Evolutionary conservation across 2,113 vertebrate species (phyloP).

Genomic region (Mixornis gularis): DNA sequence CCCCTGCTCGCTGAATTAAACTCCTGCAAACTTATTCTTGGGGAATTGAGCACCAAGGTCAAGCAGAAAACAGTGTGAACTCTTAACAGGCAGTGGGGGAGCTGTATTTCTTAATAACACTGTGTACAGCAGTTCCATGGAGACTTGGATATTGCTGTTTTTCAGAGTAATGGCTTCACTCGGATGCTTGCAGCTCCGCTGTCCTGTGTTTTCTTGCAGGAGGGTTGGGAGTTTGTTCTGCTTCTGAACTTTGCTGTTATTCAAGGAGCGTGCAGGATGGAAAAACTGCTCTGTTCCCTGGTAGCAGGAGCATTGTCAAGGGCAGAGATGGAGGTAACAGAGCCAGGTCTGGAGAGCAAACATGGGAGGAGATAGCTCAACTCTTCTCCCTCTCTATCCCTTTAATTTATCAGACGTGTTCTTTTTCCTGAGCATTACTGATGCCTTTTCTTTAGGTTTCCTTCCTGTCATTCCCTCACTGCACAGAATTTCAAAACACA

Average conservation of each 20-base stretch:
- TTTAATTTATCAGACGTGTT: not conserved
- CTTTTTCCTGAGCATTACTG: not conserved
- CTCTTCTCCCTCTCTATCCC: not conserved
- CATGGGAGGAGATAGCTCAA: not conserved
- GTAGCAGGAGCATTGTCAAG: not conserved
- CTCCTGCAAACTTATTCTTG: not conserved
- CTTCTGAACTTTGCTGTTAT: not conserved
- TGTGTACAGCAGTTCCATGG: not conserved
- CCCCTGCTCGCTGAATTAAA: not conserved
- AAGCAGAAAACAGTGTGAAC: not conserved
- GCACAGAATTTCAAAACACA: not conserved
- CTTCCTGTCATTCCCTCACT: not conserved
- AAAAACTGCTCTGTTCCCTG: not conserved
- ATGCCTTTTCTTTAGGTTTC: not conserved
- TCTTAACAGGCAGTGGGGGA: not conserved
- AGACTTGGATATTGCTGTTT: not conserved
- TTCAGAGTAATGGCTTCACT: not conserved
- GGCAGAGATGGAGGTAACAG: not conserved
- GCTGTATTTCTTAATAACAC: not conserved
- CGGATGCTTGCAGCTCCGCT: fast-evolving
- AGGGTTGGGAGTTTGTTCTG: not conserved
- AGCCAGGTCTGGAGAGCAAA: not conserved
- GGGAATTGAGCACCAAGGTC: not conserved
- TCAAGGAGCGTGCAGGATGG: not conserved
- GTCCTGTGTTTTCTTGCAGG: not conserved